phyloP scores from a whole-genome alignment of 2,888 invertebrate species.

The Agrochola litura region DNA sequence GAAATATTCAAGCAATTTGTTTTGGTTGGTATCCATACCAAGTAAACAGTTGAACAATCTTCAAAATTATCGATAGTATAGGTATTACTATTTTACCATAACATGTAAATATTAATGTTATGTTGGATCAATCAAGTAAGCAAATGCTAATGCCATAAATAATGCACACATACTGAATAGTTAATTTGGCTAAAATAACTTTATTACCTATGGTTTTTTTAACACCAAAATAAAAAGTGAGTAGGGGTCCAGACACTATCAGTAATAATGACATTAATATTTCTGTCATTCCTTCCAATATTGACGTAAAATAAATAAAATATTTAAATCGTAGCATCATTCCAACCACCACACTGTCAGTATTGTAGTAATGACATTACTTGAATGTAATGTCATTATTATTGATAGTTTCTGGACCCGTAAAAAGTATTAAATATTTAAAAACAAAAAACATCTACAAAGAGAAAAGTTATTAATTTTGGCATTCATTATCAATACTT shows the following conservation, averaged over 20 bases:
- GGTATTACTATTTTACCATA: conserved; percentile 1
- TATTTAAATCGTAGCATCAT: too few species aligned
- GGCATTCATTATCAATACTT: neutral
- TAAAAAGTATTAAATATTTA: neutral
- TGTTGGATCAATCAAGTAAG: neutral
- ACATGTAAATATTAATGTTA: neutral
- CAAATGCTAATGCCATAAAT: neutral
- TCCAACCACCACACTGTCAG: too few species aligned
- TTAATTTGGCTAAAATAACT: neutral
- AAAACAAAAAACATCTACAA: neutral
- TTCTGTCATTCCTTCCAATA: too few species aligned
- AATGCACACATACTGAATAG: neutral
- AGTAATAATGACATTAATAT: too few species aligned
- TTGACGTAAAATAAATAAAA: too few species aligned
- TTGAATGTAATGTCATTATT: too few species aligned
- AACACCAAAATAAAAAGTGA: neutral
- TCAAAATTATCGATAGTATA: neutral
- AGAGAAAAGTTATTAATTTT: neutral
- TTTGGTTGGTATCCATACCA: conserved; percentile 6
- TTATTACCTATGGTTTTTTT: too few species aligned
- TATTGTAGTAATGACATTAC: too few species aligned
- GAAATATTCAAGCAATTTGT: neutral
- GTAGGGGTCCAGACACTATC: too few species aligned
- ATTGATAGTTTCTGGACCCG: too few species aligned
- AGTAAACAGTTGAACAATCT: neutral